Evolutionary conservation across 2,113 vertebrate species (phyloP), one percentile per base, ranked within the genome.

Genomic region (Megaleporinus macrocephalus): DNA sequence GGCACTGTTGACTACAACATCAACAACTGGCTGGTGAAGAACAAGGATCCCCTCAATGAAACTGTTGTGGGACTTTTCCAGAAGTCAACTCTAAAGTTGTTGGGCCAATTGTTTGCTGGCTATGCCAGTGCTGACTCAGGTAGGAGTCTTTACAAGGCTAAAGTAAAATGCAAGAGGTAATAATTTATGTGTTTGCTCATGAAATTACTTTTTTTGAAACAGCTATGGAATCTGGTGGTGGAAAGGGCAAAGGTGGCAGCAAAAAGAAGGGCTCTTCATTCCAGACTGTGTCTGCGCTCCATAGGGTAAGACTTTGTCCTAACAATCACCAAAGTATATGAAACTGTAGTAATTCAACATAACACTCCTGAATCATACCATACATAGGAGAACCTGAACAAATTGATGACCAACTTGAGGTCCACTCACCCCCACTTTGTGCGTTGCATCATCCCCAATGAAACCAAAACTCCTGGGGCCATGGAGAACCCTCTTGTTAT

Each of bases 401-500:
- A 96, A 70, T 78, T 96, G 84, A 96, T 96, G 95, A 94, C 94
- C 65, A 96, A 95, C 74, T 83, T 96, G 84, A 90, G 90, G 83
- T 94, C 92, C 0, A 95, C 95, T 70, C 95, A 95, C 30, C 94
- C 95, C 77, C 95, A 96, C 78, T 96, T 96, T 84, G 95, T 96
- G 57, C 92, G 94, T 0, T 96, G 96, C 81, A 88, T 96, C 78
- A 95, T 96, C 77, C 95, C 95, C 74, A 96, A 95, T 0, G 95
- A 96, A 89, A 95, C 94, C 26, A 96, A 96, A 87, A 96, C 94
- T 26, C 94, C 95, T 88, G 95, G 95, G 94, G 85, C 80, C 24
- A 89, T 89, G 88, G 88, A 89, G 55, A 89, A 89, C 73, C 82
- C 85, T 74, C 82, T 89, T 62, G 88, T 89, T 18, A 94, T 94